A percentile compares a stretch with the other conserved stretches of the same genome.
Conservation (phyloP, 2,888 invertebrate genomes). For the Microdon myrmicae region DNA sequence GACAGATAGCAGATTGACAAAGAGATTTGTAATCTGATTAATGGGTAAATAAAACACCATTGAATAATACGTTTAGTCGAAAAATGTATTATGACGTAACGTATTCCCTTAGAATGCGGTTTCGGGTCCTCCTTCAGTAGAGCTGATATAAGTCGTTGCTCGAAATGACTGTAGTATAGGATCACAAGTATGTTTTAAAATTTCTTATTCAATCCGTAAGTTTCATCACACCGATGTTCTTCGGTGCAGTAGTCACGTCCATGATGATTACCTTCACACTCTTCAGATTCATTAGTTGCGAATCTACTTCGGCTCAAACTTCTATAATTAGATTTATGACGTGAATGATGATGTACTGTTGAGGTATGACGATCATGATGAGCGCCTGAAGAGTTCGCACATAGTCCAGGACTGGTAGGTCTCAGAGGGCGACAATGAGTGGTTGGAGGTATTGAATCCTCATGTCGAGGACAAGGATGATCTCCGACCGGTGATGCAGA, state of each 20-base stretch:
- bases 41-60: too few species aligned
- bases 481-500: slow-evolving; percentile 65
- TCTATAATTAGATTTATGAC: slow-evolving; percentile 32
- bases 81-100: too few species aligned
- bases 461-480: slow-evolving; percentile 64
- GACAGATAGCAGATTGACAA: too few species aligned
- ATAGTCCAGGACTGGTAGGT: slow-evolving; percentile 54
- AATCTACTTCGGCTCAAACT: slow-evolving; percentile 48
- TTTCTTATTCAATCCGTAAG: slow-evolving; percentile 61
- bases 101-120: too few species aligned
- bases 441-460: slow-evolving; percentile 62
- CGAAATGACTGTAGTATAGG: too few species aligned
- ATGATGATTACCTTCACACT: slow-evolving; percentile 46
- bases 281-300: slow-evolving; percentile 56
- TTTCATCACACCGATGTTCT: slow-evolving; percentile 59
- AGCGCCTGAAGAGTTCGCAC: slow-evolving; percentile 31
- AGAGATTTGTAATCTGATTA: too few species aligned
- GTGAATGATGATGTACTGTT: slow-evolving; percentile 12
- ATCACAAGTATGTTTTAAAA: slow-evolving; percentile 53
- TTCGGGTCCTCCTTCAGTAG: too few species aligned
- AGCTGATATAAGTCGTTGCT: too few species aligned
- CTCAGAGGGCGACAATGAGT: slow-evolving; percentile 62
- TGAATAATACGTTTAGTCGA: too few species aligned
- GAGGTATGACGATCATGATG: slow-evolving; percentile 24
- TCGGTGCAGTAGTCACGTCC: slow-evolving; percentile 40